Evolutionary conservation across 2,888 invertebrate species (phyloP).

Genomic region (Hydrotaea cyrtoneurina): DNA sequence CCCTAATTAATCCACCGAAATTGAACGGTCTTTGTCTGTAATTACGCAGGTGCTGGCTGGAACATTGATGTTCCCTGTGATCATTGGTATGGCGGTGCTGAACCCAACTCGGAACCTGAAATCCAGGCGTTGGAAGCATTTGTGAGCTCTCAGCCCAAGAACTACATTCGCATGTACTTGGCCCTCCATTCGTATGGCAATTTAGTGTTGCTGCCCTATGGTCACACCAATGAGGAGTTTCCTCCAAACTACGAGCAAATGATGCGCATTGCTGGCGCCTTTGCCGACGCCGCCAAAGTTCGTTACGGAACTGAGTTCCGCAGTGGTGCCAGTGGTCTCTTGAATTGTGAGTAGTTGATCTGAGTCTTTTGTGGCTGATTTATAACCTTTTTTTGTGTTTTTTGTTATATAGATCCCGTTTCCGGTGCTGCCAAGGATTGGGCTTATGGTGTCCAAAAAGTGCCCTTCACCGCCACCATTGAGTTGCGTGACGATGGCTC

Average conservation of each 20-base stretch:
- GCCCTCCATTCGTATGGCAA: slow-evolving; percentile 75
- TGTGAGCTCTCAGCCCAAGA: slow-evolving; percentile 67
- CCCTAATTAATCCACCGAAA: background rate
- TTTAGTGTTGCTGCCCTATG: slow-evolving; percentile 72
- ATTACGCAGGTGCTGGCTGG: slow-evolving; percentile 67
- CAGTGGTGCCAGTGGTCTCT: slow-evolving; percentile 74
- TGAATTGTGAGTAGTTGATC: slow-evolving; percentile 71
- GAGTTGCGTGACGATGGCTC: slow-evolving; percentile 72
- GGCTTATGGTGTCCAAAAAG: slow-evolving; percentile 73
- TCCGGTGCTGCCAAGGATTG: slow-evolving; percentile 74
- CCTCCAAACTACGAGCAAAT: slow-evolving; percentile 75
- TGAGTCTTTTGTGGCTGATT: background rate
- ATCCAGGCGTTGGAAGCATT: slow-evolving; percentile 70
- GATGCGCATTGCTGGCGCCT: slow-evolving; percentile 72
- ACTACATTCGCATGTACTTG: slow-evolving; percentile 73
- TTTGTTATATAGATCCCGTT: slow-evolving; percentile 68
- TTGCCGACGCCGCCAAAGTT: slow-evolving; percentile 70
- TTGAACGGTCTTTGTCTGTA: background rate
- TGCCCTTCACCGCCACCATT: slow-evolving; percentile 72
- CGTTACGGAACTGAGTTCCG: slow-evolving; percentile 72
- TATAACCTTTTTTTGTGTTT: background rate
- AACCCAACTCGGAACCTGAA: slow-evolving; percentile 71
- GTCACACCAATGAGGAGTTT: slow-evolving; percentile 70
- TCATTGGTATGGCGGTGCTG: slow-evolving; percentile 74
- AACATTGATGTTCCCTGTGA: slow-evolving; percentile 75